A percentile compares a stretch with the other conserved stretches of the same genome.
Conservation (phyloP, 2,797 vertebrate species). For the Alectoris magna region DNA sequence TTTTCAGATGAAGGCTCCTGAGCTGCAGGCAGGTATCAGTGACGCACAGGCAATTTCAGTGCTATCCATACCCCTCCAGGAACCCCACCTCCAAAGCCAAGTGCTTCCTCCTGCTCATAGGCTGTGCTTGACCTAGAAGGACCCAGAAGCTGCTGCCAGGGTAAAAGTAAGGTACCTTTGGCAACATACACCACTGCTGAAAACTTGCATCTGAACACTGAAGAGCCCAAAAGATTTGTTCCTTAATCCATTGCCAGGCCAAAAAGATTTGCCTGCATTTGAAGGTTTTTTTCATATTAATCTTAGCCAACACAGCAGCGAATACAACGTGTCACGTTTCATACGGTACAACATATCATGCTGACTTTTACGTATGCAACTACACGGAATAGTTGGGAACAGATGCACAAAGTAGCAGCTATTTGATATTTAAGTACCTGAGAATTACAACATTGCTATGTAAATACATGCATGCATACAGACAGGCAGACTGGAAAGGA, state of each 20-base stretch:
- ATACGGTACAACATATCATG: not conserved
- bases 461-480: constrained; percentile 15
- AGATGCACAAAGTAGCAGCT: not conserved
- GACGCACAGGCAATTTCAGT: not conserved
- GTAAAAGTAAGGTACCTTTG: not conserved
- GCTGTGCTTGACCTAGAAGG: not conserved
- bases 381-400: not conserved
- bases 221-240: not conserved
- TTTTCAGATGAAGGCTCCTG: not conserved
- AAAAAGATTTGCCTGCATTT: not conserved
- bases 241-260: not conserved
- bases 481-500: constrained; percentile 9
- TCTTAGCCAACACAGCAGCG: not conserved
- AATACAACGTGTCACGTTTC: not conserved
- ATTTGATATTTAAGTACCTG: constrained; percentile 49
- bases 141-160: not conserved
- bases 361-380: not conserved
- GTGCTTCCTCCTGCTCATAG: not conserved
- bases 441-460: not conserved
- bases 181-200: accelerated
- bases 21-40: not conserved
- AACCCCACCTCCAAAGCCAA: not conserved
- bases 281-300: not conserved
- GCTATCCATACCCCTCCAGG: not conserved
- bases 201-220: not conserved